phyloP scores from a whole-genome alignment of 2,797 vertebrate species.

The Eulemur coronatus region DNA sequence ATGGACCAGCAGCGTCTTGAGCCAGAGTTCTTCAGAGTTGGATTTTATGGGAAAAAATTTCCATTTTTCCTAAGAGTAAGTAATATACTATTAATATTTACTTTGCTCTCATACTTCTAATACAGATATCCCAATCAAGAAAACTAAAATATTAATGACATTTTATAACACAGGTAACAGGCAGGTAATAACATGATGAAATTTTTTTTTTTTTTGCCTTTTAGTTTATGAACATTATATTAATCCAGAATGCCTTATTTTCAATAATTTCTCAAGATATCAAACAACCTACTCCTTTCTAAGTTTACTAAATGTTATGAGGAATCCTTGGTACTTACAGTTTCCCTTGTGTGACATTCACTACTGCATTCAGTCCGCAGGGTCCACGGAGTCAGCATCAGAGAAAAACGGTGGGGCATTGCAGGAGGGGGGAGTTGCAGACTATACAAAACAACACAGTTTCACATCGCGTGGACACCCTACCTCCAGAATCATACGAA shows the following conservation, averaged over 20 bases:
- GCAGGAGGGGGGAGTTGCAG: rapidly evolving
- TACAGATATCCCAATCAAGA: neutral
- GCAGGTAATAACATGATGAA: neutral
- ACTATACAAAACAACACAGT: rapidly evolving
- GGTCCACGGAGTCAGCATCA: neutral
- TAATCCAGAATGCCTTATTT: neutral
- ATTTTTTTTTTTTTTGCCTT: neutral
- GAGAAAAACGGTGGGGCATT: rapidly evolving
- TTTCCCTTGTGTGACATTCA: neutral
- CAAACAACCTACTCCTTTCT: neutral
- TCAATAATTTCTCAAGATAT: neutral
- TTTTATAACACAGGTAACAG: neutral
- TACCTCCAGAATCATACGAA: neutral
- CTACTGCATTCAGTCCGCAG: neutral
- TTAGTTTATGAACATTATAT: neutral
- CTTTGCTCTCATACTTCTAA: neutral
- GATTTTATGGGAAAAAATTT: constrained; percentile 99
- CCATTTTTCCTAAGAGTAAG: constrained; percentile 98
- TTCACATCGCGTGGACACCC: neutral
- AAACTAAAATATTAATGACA: neutral
- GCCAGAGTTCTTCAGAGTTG: constrained; percentile 98
- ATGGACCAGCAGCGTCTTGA: constrained; percentile 99
- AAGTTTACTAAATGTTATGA: neutral
- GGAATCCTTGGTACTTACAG: neutral
- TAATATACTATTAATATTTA: neutral